Conservation (phyloP, 2,797 vertebrate genomes). For the Syndactyla subalaris region DNA sequence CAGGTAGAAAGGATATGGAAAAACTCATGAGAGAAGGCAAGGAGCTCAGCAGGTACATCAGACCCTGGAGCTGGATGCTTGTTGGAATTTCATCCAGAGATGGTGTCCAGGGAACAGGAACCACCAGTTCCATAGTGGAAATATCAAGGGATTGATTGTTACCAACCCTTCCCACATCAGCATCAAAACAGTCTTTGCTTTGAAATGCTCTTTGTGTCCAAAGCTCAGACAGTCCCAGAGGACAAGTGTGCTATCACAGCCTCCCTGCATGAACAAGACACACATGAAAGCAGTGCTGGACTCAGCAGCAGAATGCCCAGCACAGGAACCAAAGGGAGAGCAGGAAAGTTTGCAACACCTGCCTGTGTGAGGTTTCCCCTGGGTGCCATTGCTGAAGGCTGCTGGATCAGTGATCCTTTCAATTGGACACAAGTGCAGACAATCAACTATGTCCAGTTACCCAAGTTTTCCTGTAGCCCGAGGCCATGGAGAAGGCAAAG, state of each 20-base stretch:
- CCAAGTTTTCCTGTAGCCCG: not conserved
- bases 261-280: fast-evolving
- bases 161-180: not conserved
- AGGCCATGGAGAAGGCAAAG: not conserved
- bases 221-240: not conserved
- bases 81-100: not conserved
- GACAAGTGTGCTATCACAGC: fast-evolving
- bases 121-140: not conserved
- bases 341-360: not conserved
- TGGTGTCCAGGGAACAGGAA: not conserved
- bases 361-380: not conserved
- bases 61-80: not conserved
- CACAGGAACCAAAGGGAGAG: not conserved
- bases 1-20: not conserved
- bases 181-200: not conserved
- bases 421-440: not conserved
- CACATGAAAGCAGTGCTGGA: fast-evolving
- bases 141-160: not conserved
- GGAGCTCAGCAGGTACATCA: fast-evolving
- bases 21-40: not conserved
- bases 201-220: not conserved
- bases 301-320: not conserved
- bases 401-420: not conserved
- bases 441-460: not conserved
- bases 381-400: slow-evolving; percentile 47